Base-by-base conservation (phyloP, 2,888 invertebrate species). In the Therioaphis trifolii region DNA sequence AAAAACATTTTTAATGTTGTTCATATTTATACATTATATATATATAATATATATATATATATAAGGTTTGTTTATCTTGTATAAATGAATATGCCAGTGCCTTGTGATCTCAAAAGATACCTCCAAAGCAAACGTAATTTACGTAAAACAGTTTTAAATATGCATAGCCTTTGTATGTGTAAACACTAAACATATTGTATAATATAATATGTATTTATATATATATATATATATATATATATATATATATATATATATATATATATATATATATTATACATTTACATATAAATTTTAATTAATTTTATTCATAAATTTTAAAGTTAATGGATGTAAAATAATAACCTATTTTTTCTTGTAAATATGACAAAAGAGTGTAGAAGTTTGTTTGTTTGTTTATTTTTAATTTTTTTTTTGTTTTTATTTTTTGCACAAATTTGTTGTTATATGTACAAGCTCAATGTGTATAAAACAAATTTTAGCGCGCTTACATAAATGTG, bases 61-160 rank as follows among this genome's bases (percentile, higher is more conserved):
- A 55, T n/a, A n/a, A n/a, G n/a, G n/a, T 71, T 78, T 21, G 68
- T 78, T 68, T 68, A 78, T 68, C 68, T 24, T n/a, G 52, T 68
- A 12, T 66, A 63, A 82, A 82, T 82, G 72, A 61, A 72, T 72
- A 82, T 72, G 80, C 80, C 80, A 82, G 80, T 82, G 80, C 80
- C 80, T 82, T 82, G n/a, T 82, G 80, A 82, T 82, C 80, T 82
- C 80, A 82, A 74, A 82, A 80, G 46, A 82, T 82, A 82, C 80
- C 80, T 82, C 80, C 49, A 72, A 72, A 49, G 49, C 49, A 63
- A 82, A 74, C 49, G 14, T 61, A 18, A 74, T 63, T 82, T 52
- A 77, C 66, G 21, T 68, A 68, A 76, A 58, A 58, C 58, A 71
- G 15, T 58, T 71, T 43, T 27, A 79, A 71, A 71, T 58, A 80